Base-by-base conservation (phyloP, 2,888 invertebrate genomes). In the Sepiola atlantica region DNA sequence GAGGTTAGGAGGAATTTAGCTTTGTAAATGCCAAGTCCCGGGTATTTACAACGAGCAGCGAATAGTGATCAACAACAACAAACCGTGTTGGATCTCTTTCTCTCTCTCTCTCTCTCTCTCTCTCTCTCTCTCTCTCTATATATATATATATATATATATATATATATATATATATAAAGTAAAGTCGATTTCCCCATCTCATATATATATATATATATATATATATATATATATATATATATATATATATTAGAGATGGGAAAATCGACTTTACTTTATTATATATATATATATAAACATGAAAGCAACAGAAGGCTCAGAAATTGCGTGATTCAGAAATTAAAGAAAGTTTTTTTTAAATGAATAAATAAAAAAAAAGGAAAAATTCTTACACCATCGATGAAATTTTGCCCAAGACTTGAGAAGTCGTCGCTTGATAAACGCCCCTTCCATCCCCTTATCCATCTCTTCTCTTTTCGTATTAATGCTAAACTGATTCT, bases 271-370 rank as follows among this genome's bases (percentile, higher is more conserved):
- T n/a, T n/a, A n/a, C n/a, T n/a, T n/a, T n/a, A n/a, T n/a, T 77
- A 10, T 24, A 24, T 61, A 10, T 61, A 14, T 77, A 14, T 77
- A 16, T 32, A 10, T n/a, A 77, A 18, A 77, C n/a, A 77, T 18
- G 32, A 77, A n/a, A 77, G n/a, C 77, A 77, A n/a, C 77, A 77
- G n/a, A 32, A 32, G 77, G 77, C 77, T 32, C n/a, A 77, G n/a
- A 32, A 32, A 77, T 77, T 1, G 77, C 77, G 77, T 77, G 77
- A 77, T 77, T n/a, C 77, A 77, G 32, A 77, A 77, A 77, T 77
- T n/a, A 77, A 77, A 77, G 77, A 16, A n/a, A 77, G 77, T 77
- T 77, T 77, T 77, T n/a, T n/a, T n/a, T 77, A 77, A 77, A 77
- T 77, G 77, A 77, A 77, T 77, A 77, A n/a, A n/a, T n/a, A n/a